A percentile compares a stretch with the other conserved stretches of the same genome.
Evolutionary conservation across 35 echinoderm and acorn worm species (phyloP).

Genomic region (Diadema setosum): DNA sequence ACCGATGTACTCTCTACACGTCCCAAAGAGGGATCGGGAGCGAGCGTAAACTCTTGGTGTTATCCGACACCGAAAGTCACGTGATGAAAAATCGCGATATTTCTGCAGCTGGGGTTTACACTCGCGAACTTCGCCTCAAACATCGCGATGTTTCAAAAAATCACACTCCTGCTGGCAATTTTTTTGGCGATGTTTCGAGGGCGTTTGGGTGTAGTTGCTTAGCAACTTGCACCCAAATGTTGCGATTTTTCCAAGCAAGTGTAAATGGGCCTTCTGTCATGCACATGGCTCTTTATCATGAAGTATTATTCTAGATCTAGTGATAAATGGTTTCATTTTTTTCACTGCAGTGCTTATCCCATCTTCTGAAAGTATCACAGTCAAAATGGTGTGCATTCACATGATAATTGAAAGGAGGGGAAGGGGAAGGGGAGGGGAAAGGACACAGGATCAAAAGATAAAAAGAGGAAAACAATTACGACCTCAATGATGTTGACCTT

Average conservation of each 20-base stretch:
- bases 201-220: no score
- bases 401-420: not conserved
- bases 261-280: not conserved
- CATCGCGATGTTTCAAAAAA: no score
- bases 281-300: not conserved
- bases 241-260: not conserved
- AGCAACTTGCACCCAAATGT: no score
- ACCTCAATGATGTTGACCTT: not conserved
- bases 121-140: no score
- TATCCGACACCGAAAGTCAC: no score
- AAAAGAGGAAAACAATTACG: not conserved
- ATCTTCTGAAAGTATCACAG: not conserved
- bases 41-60: no score
- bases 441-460: not conserved
- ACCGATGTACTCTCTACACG: no score
- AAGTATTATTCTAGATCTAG: not conserved
- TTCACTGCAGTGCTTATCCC: not conserved
- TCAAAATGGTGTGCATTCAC: not conserved
- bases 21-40: no score
- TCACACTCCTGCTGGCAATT: no score
- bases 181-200: no score
- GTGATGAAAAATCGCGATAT: no score
- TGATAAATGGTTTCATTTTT: not conserved
- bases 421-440: not conserved
- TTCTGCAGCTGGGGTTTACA: no score